Evolutionary conservation across 2,797 vertebrate species (phyloP), one percentile per base, ranked within the genome.

Genomic region (Manis crassicaudata): DNA sequence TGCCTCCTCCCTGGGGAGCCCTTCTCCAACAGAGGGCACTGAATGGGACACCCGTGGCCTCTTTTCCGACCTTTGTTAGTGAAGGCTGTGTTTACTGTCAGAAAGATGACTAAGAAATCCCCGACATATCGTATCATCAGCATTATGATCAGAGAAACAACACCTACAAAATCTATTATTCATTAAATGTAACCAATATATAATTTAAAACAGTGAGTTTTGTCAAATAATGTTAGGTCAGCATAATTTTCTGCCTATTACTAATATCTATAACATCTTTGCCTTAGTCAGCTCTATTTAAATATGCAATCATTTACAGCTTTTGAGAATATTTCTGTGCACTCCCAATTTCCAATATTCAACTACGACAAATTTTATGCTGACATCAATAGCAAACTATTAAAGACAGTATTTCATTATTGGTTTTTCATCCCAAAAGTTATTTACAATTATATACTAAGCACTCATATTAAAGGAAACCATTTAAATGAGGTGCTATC

Each of bases 381-480:
- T 99, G 99, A 99, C 99, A 99, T 99, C 99, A 99, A 99, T 99
- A 99, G 99, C 99, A 99, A 99, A 99, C 99, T 99, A 99, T 99
- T 99, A 99, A 99, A 99, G 99, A 99, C 99, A 99, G 99, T 99
- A 99, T 99, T 99, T 99, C 99, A 99, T 99, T 99, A 99, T 99
- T 99, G 99, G 99, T 99, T 99, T 99, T 99, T 99, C 99, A 99
- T 99, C 99, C 99, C 99, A 99, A 99, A 99, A 99, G 99, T 99
- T 99, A 99, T 99, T 99, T 99, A 99, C 99, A 99, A 99, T 99
- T 99, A 99, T 99, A 99, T 99, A 99, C 99, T 99, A 99, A 99
- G 99, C 99, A 99, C 99, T 99, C 99, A 99, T 99, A 99, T 99
- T 99, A 99, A 99, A 99, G 99, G 99, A 99, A 99, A 99, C 99